Conservation (phyloP, 2,888 invertebrate species). For the Zelleria hepariella region DNA sequence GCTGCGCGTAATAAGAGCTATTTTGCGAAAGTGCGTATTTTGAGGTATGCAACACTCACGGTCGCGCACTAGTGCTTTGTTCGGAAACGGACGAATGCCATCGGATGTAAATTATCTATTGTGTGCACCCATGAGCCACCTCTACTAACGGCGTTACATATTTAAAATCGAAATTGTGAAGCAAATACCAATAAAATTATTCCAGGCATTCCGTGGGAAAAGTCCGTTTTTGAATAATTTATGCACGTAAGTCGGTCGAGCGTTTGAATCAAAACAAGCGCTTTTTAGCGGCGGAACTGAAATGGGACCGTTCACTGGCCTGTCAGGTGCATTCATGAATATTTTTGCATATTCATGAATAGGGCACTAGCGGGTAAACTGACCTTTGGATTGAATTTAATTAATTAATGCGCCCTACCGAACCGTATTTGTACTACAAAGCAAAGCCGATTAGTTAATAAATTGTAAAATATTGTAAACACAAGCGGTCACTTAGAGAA, state of each 20-base stretch:
- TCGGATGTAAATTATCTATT: slow-evolving; percentile 43
- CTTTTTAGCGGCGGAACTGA: slow-evolving; percentile 26
- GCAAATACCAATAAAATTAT: background rate
- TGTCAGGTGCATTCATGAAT: slow-evolving; percentile 53
- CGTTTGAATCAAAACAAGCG: slow-evolving; percentile 49
- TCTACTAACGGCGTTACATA: background rate
- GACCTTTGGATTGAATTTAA: slow-evolving; percentile 5
- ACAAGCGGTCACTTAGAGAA: background rate
- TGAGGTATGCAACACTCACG: background rate
- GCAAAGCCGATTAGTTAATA: background rate
- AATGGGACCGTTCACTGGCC: slow-evolving; percentile 27
- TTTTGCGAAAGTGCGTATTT: too few species aligned
- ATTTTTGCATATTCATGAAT: slow-evolving; percentile 33
- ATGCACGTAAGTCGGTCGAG: slow-evolving; percentile 46
- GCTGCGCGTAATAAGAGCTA: too few species aligned
- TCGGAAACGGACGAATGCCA: slow-evolving; percentile 54
- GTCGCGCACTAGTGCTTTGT: slow-evolving; percentile 34
- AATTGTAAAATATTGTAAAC: background rate
- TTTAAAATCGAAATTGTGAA: background rate
- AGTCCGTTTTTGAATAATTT: slow-evolving; percentile 36
- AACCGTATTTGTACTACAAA: background rate
- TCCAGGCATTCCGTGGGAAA: slow-evolving; percentile 27
- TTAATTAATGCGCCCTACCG: slow-evolving; percentile 3
- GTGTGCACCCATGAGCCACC: slow-evolving; percentile 20
- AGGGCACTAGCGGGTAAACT: slow-evolving; percentile 7